phyloP scores from a whole-genome alignment of 1,140 invertebrate species.

The Copidosoma floridanum region DNA sequence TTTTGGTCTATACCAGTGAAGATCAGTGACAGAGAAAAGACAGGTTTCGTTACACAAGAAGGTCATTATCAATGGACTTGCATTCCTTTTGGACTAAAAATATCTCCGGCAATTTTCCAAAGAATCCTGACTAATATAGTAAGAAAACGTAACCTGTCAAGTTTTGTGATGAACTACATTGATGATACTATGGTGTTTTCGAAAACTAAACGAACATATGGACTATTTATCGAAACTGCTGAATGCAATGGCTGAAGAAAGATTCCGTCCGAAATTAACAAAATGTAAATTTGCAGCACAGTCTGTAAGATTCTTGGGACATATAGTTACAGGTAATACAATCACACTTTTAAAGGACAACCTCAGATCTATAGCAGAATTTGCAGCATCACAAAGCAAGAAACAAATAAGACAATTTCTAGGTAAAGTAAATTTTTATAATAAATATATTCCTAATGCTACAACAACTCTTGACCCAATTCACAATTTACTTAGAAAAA shows the following conservation, averaged over 20 bases:
- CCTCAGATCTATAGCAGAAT: constrained; percentile 24
- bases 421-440: constrained; percentile 14
- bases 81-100: too few species aligned
- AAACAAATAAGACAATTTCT: not conserved
- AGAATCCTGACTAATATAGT: constrained; percentile 30
- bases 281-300: constrained; percentile 21
- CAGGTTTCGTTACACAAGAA: too few species aligned
- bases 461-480: constrained; percentile 18
- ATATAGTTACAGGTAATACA: constrained; percentile 20
- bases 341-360: constrained; percentile 28
- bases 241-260: too few species aligned
- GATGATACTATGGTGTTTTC: constrained; percentile 31
- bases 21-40: constrained; percentile 42
- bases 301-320: constrained; percentile 25
- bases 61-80: too few species aligned
- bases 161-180: constrained; percentile 32
- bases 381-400: not conserved
- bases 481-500: constrained; percentile 23
- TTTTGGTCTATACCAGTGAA: constrained; percentile 48
- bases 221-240: constrained; percentile 20
- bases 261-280: too few species aligned
- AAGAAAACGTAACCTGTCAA: constrained; percentile 30
- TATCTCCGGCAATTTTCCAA: constrained; percentile 28
- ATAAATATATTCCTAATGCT: constrained; percentile 22
- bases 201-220: constrained; percentile 30